These are phyloP conservation scores for Epinotia demarniana DNA, from an alignment of 2,888 invertebrate species.

Conservation along the genomic window DNA sequence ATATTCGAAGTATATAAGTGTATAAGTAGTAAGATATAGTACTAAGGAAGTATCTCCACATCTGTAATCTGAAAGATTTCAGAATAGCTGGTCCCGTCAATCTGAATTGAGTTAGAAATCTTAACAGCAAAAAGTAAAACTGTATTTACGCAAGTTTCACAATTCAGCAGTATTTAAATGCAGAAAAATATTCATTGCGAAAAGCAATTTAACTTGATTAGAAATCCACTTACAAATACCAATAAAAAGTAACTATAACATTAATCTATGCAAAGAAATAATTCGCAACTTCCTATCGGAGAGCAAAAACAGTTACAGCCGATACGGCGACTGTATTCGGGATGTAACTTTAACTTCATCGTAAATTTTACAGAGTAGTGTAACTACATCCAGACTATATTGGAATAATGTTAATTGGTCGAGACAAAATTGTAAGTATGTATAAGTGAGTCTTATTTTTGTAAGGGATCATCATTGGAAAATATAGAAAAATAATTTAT, in stretches of 20 bases:
- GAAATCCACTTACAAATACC: conserved; percentile 41
- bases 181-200: conserved; percentile 24
- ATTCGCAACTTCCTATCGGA: conserved; percentile 33
- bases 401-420: background rate
- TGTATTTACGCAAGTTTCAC: conserved; percentile 3
- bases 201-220: conserved; percentile 38
- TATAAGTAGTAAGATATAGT: no score
- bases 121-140: background rate
- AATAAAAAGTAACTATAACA: conserved; percentile 34
- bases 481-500: no score
- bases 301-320: conserved; percentile 22
- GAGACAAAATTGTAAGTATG: background rate
- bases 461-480: no score
- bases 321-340: conserved; percentile 11
- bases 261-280: conserved; percentile 41
- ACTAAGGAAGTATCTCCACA: no score
- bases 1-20: no score
- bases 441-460: background rate
- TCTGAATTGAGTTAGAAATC: background rate
- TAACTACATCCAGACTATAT: background rate
- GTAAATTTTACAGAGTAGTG: background rate
- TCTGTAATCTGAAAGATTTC: no score
- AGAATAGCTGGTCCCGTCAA: no score
- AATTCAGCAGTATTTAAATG: conserved; percentile 13
- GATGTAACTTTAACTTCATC: background rate